A percentile compares a stretch with the other conserved stretches of the same genome.
Conservation (phyloP, 1,140 invertebrate species). For the Phymastichus coffea region DNA sequence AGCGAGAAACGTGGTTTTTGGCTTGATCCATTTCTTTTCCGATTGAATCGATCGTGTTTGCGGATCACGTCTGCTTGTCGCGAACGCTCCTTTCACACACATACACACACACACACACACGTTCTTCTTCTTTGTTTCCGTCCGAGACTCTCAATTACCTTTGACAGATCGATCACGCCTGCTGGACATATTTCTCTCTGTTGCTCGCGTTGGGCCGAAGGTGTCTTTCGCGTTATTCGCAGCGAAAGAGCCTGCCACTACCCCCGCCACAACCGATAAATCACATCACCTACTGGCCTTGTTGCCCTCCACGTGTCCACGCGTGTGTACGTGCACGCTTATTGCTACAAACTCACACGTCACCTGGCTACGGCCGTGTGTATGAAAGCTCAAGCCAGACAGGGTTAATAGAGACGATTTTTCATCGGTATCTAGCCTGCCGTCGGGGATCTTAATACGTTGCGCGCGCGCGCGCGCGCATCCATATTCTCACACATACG, state of each 20-base stretch:
- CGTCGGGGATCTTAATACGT: neutral
- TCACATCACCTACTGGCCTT: too few relatives aligned
- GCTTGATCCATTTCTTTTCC: too few relatives aligned
- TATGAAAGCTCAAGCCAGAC: neutral
- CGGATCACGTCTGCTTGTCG: conserved; percentile 19
- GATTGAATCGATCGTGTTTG: too few relatives aligned
- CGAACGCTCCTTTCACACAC: too few relatives aligned
- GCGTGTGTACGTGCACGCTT: neutral
- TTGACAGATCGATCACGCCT: conserved; percentile 24
- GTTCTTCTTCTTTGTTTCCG: conserved; percentile 28
- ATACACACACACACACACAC: conserved; percentile 15
- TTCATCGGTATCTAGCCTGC: neutral
- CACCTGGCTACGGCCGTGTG: neutral
- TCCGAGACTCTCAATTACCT: conserved; percentile 23
- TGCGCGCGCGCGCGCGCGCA: too few relatives aligned
- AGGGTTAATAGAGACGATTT: neutral
- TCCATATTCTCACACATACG: too few relatives aligned
- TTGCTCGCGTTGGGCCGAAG: too few relatives aligned
- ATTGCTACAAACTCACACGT: neutral
- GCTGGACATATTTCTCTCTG: conserved; percentile 16
- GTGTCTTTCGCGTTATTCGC: conserved; percentile 21
- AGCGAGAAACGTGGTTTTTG: too few relatives aligned
- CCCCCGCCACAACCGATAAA: neutral
- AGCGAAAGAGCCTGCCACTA: neutral
- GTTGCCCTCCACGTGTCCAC: too few relatives aligned